These are phyloP conservation scores for Poliocrania exsul DNA, from an alignment of 2,797 vertebrate species.

Conservation along the genomic window DNA sequence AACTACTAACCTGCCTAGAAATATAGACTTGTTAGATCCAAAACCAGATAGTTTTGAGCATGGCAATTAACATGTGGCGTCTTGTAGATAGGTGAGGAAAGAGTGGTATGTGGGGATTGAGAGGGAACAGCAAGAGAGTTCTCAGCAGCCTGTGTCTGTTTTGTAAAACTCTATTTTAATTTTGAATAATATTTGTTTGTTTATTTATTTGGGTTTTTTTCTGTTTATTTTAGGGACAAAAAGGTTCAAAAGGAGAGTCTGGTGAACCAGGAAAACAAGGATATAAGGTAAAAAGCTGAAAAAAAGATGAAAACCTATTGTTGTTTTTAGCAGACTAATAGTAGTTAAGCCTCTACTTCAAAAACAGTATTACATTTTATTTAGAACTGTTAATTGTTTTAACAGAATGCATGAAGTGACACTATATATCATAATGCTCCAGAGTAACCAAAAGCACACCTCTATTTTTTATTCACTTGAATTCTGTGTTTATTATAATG, in stretches of 20 bases:
- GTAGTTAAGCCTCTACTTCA: not conserved
- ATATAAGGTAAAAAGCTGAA: slow-evolving; percentile 87
- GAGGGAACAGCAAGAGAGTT: not conserved
- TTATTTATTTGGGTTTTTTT: not conserved
- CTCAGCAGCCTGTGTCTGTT: not conserved
- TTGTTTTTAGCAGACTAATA: not conserved
- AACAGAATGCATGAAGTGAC: not conserved
- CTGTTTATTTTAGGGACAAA: slow-evolving; percentile 87
- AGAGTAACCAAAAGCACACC: not conserved
- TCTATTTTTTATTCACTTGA: not conserved
- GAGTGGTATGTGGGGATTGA: not conserved
- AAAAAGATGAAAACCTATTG: not conserved
- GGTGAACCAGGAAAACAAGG: slow-evolving; percentile 98
- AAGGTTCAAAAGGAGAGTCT: slow-evolving; percentile 92
- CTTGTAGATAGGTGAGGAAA: not conserved
- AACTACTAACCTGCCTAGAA: not conserved
- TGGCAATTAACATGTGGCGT: not conserved
- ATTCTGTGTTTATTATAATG: not conserved
- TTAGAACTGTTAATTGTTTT: not conserved
- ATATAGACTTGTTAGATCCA: not conserved
- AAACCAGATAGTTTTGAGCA: not conserved
- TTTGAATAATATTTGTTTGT: not conserved
- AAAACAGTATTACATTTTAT: not conserved
- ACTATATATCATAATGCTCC: not conserved
- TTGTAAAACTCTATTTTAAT: not conserved